Conservation (phyloP, 2,888 invertebrate genomes). For the Zaprionus obscuricornis region DNA sequence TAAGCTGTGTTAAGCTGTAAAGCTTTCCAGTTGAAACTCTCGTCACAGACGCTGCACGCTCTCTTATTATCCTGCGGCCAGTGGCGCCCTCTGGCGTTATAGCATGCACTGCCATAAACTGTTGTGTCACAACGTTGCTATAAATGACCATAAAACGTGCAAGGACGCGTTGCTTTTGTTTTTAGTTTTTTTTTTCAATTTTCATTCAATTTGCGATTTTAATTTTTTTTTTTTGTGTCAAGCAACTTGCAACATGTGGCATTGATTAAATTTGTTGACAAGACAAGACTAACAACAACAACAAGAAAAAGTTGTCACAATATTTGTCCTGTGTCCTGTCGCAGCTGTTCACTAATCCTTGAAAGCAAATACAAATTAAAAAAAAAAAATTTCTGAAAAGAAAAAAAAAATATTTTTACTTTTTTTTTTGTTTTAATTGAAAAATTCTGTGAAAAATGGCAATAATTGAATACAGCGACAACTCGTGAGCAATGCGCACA, state of each 20-base stretch:
- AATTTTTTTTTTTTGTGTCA: background rate
- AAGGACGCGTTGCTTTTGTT: constrained; percentile 15
- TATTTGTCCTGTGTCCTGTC: constrained; percentile 9
- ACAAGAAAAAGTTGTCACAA: constrained; percentile 24
- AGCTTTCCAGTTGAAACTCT: constrained; percentile 13
- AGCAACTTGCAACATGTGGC: background rate
- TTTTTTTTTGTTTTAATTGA: constrained; percentile 62
- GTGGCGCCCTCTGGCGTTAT: constrained; percentile 50
- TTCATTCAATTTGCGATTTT: background rate
- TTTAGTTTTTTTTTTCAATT: background rate
- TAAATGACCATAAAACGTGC: background rate
- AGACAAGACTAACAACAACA: background rate
- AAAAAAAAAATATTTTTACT: constrained; percentile 1
- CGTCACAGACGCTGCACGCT: too few species aligned
- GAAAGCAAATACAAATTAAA: constrained; percentile 3
- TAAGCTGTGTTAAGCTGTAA: constrained; percentile 2
- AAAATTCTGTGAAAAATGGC: constrained; percentile 73
- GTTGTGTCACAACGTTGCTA: too few species aligned
- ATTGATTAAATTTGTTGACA: constrained; percentile 31
- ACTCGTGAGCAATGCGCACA: constrained; percentile 35
- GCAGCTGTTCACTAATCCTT: constrained; percentile 49
- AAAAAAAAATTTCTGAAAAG: background rate
- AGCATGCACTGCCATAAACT: constrained; percentile 28
- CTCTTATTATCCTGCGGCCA: background rate
- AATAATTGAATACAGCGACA: constrained; percentile 63